These are phyloP conservation scores for Dioctria rufipes DNA, from an alignment of 2,888 invertebrate genomes.

Conservation along the genomic window DNA sequence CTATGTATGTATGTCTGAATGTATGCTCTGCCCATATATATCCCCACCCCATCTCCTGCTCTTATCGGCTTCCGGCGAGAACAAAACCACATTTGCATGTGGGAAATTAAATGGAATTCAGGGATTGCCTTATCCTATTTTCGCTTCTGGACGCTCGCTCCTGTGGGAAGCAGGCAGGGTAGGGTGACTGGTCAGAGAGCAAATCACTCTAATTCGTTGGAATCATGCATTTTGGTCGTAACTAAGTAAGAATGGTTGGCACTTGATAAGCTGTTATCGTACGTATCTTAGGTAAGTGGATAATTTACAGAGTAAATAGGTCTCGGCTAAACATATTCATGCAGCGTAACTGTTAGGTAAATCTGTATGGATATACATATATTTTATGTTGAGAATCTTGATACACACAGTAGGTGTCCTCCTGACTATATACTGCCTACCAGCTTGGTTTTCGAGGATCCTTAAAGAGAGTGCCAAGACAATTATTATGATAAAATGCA, in stretches of 20 bases:
- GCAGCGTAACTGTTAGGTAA: too few relatives aligned
- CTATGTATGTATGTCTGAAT: too few relatives aligned
- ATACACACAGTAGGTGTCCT: too few relatives aligned
- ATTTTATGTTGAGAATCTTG: too few relatives aligned
- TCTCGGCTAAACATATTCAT: too few relatives aligned
- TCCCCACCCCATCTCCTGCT: background rate
- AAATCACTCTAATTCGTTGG: slow-evolving; percentile 24
- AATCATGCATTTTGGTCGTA: slow-evolving; percentile 26
- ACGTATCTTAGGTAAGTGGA: background rate
- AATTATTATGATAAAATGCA: too few relatives aligned
- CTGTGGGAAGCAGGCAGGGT: background rate
- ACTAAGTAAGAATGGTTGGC: slow-evolving; percentile 10
- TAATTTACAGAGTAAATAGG: too few relatives aligned
- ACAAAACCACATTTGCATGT: slow-evolving; percentile 43
- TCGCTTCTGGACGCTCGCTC: background rate
- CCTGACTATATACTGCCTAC: too few relatives aligned
- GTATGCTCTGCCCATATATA: too few relatives aligned
- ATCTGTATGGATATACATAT: too few relatives aligned
- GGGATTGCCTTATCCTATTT: slow-evolving; percentile 31
- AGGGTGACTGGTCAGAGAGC: background rate
- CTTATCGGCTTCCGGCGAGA: slow-evolving; percentile 36
- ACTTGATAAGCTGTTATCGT: slow-evolving; percentile 39
- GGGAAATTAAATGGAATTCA: slow-evolving; percentile 30
- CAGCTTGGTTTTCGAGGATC: too few relatives aligned
- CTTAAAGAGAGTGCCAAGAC: too few relatives aligned